These are phyloP conservation scores for Anoncus sp. DNA, from an alignment of 2,888 invertebrate genomes.

Conservation along the genomic window DNA sequence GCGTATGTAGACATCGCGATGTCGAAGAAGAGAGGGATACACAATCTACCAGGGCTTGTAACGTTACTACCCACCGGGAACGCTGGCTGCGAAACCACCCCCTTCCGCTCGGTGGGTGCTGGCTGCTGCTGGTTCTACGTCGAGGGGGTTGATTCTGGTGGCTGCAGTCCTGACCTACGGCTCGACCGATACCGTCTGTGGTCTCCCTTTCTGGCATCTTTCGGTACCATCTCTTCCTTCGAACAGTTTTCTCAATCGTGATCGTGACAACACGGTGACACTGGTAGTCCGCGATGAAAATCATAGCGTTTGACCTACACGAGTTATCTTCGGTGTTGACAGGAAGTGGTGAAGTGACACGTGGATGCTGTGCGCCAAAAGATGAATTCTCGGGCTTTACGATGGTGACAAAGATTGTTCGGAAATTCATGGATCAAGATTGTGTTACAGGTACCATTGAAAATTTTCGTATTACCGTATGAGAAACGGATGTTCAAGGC, in stretches of 20 bases:
- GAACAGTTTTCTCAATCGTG: slow-evolving; percentile 3
- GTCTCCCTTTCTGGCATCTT: slow-evolving; percentile 59
- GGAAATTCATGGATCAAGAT: slow-evolving; percentile 17
- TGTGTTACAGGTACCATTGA: neutral
- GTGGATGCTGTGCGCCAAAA: slow-evolving; percentile 9
- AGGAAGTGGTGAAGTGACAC: slow-evolving; percentile 6
- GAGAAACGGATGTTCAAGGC: slow-evolving; percentile 2
- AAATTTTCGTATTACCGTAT: neutral
- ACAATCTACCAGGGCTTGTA: slow-evolving; percentile 58
- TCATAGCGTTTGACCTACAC: neutral
- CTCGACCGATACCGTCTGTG: slow-evolving; percentile 63
- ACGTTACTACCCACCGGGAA: slow-evolving; percentile 60
- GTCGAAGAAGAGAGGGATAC: slow-evolving; percentile 57
- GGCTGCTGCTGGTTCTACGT: slow-evolving; percentile 61
- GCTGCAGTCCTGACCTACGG: slow-evolving; percentile 67
- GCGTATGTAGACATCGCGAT: slow-evolving; percentile 47
- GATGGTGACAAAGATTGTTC: neutral
- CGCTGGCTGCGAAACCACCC: slow-evolving; percentile 63
- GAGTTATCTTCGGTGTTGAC: neutral
- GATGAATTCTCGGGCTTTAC: neutral
- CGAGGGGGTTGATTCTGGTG: slow-evolving; percentile 61
- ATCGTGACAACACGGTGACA: neutral
- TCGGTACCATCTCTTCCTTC: slow-evolving; percentile 46
- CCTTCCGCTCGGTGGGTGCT: slow-evolving; percentile 63
- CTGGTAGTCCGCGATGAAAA: neutral